Evolutionary conservation across 2,797 vertebrate species (phyloP).

Genomic region (Tenualosa thibaudeaui): DNA sequence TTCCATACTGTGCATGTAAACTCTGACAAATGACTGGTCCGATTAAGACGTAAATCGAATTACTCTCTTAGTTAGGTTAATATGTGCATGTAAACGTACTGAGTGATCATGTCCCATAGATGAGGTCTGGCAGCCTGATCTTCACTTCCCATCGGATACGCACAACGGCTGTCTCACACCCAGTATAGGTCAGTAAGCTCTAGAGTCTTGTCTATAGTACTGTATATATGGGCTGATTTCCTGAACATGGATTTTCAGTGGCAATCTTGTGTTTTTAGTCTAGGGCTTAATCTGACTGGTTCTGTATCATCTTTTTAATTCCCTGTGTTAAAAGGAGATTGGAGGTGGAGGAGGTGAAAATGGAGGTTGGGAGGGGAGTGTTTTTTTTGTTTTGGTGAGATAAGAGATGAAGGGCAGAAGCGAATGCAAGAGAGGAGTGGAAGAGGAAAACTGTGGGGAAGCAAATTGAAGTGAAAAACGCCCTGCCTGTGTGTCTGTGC

Average conservation of each 20-base stretch:
- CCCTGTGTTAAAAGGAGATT: background rate
- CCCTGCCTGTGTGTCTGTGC: too few species aligned
- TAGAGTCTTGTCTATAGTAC: background rate
- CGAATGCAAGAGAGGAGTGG: constrained; percentile 22
- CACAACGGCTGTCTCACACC: background rate
- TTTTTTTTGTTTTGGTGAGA: constrained; percentile 38
- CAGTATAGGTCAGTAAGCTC: background rate
- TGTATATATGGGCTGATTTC: too few species aligned
- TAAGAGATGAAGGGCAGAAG: constrained; percentile 9
- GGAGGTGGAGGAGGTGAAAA: constrained; percentile 36
- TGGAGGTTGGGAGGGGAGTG: constrained; percentile 19
- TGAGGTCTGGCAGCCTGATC: background rate
- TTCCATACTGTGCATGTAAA: too few species aligned
- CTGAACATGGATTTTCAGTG: too few species aligned
- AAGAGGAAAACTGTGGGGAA: constrained; percentile 40
- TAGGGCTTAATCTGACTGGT: too few species aligned
- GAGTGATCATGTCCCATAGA: background rate
- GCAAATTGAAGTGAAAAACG: constrained; percentile 29
- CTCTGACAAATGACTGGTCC: too few species aligned
- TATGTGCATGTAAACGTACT: too few species aligned
- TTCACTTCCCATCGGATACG: background rate
- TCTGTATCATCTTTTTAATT: background rate
- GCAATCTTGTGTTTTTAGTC: too few species aligned
- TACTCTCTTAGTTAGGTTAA: too few species aligned
- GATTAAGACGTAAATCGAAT: too few species aligned